Percentiles rank a stretch among this genome's conserved stretches.
Conservation (phyloP, 2,888 invertebrate species). For the Chrysina gloriosa region DNA sequence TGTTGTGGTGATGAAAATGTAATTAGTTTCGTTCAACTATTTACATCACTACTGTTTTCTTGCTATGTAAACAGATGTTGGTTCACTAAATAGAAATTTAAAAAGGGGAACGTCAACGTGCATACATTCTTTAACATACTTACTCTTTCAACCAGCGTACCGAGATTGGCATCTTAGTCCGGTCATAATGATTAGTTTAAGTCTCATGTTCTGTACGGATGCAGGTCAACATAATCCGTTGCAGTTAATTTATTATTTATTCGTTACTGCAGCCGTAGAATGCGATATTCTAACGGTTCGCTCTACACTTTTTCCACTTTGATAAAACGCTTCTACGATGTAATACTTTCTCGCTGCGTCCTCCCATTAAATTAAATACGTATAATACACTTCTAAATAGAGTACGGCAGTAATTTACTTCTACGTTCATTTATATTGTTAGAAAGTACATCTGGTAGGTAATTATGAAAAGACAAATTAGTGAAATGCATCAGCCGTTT, state of each 20-base stretch:
- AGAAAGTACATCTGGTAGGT: background rate
- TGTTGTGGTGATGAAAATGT: too few relatives aligned
- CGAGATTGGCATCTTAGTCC: conserved; percentile 29
- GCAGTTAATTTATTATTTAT: conserved; percentile 35
- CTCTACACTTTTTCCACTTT: conserved; percentile 27
- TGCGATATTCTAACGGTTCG: conserved; percentile 30
- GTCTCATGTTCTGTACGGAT: conserved; percentile 7
- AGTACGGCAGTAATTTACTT: too few relatives aligned
- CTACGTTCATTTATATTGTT: too few relatives aligned
- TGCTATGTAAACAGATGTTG: too few relatives aligned
- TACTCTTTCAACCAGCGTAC: conserved; percentile 31
- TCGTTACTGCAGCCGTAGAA: conserved; percentile 13
- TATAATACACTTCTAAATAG: too few relatives aligned
- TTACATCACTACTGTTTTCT: too few relatives aligned
- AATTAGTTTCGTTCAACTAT: too few relatives aligned
- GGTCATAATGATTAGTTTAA: background rate
- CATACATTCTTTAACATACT: conserved; percentile 25
- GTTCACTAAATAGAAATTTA: too few relatives aligned
- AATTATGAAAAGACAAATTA: too few relatives aligned
- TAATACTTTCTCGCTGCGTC: conserved; percentile 23
- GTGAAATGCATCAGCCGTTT: too few relatives aligned
- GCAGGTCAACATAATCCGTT: conserved; percentile 30
- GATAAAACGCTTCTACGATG: conserved; percentile 22
- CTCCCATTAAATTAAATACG: background rate
- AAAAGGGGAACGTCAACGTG: too few relatives aligned